Conservation (phyloP, 2,797 vertebrate species). For the Syngnathus rostellatus region DNA sequence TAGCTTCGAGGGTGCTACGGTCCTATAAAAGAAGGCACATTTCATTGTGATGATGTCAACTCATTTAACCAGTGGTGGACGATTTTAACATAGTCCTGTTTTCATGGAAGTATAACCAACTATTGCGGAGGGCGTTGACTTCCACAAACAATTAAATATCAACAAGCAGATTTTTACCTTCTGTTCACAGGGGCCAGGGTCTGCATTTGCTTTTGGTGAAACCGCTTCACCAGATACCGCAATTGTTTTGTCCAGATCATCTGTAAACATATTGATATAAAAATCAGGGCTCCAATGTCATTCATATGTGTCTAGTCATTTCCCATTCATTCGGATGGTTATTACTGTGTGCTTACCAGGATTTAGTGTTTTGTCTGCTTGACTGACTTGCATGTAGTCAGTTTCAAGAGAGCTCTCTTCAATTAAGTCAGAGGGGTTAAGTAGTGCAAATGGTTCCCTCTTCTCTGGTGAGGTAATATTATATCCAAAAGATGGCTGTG, state of each 20-base stretch:
- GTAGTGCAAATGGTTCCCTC: constrained; percentile 81
- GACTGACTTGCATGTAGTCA: constrained; percentile 55
- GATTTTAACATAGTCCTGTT: background rate
- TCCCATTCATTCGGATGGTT: background rate
- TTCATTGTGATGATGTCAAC: background rate
- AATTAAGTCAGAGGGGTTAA: constrained; percentile 70
- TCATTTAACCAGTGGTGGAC: background rate
- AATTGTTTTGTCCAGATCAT: constrained; percentile 69
- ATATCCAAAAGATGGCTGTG: constrained; percentile 94
- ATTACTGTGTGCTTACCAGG: constrained; percentile 67
- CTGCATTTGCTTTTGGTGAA: constrained; percentile 30
- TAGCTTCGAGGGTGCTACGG: background rate
- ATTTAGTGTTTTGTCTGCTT: constrained; percentile 64
- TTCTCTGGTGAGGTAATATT: constrained; percentile 89
- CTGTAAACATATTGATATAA: constrained; percentile 35
- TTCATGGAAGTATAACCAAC: background rate
- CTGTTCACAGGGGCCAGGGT: constrained; percentile 21
- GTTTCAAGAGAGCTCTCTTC: constrained; percentile 38
- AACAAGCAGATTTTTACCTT: constrained; percentile 19
- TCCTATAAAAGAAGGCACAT: constrained; percentile 36
- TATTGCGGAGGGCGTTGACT: background rate
- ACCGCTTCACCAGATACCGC: constrained; percentile 40
- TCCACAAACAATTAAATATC: background rate
- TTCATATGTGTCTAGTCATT: background rate
- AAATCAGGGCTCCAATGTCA: background rate